Base-by-base conservation (phyloP, 2,888 invertebrate species). In the Uropetala carovei region DNA sequence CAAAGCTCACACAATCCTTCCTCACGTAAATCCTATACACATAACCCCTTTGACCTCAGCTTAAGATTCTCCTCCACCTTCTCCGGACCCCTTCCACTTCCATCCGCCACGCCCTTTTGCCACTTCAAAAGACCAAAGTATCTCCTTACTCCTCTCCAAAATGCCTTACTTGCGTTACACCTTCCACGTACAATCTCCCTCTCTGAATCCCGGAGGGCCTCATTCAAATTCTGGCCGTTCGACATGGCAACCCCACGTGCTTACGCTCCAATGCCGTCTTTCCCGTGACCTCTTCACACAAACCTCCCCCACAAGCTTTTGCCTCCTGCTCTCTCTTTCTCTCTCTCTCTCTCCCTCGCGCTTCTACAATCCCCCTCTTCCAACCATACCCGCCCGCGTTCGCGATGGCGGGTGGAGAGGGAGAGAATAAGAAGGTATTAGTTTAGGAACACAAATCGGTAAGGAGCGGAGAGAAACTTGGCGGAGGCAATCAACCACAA, bases 31-130 rank as follows among this genome's bases (percentile, higher is more conserved):
- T 75, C 75, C 75, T 22, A 43, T 43, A 13, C 75, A 13, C 75
- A 75, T 75, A 75, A 75, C 75, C 75, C 75, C 75, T 75, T 27
- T 75, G 75, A 75, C 75, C 75, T 75, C 22, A 27, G 75, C 75
- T 75, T 75, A 75, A 75, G 75, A 75, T 75, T 75, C 75, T 13
- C 75, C 43, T 43, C 75, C 9, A 3, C 16, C 64, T 64, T 64
- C 64, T 8, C 68, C 68, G 5, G 68, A 68, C 68, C 22, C 22
- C 68, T 18, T 22, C 68, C 11, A n/a, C 22, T 68, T 22, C 75
- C 3, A 43, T 27, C 22, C 9, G 27, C 27, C 75, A 27, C 27
- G 22, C 27, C 22, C 68, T 68, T 22, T 27, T 27, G 13, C 75
- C 18, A 68, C 68, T 43, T 43, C 68, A 22, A n/a, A 22, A 68